Conservation (phyloP, 2,797 vertebrate species). For the Halcyon smyrnensis region DNA sequence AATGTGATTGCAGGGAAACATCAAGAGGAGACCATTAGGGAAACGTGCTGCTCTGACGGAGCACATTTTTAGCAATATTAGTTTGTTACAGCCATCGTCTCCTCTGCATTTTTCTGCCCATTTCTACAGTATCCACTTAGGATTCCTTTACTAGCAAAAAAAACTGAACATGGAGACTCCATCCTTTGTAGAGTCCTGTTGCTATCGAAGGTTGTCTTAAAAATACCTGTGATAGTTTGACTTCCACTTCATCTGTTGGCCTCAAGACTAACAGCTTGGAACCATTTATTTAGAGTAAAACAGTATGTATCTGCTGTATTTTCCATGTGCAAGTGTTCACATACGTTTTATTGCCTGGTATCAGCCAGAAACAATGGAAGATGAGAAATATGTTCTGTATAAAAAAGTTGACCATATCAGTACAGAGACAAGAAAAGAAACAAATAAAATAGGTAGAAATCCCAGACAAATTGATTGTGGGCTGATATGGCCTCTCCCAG, state of each 20-base stretch:
- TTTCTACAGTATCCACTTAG: neutral
- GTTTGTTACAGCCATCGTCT: neutral
- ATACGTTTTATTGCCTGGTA: neutral
- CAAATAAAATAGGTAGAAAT: neutral
- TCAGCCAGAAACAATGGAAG: neutral
- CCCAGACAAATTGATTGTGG: neutral
- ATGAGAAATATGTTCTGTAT: neutral
- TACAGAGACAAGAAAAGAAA: neutral
- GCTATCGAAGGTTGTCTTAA: neutral
- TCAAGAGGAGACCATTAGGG: neutral
- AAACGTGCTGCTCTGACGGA: neutral
- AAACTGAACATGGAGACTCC: accelerated
- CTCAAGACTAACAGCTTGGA: neutral
- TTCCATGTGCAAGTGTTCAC: neutral
- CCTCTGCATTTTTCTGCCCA: neutral
- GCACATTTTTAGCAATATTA: neutral
- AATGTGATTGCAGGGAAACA: neutral
- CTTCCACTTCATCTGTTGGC: neutral
- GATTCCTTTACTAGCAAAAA: neutral
- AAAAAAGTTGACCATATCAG: neutral
- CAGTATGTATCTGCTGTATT: neutral
- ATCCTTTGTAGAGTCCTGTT: neutral
- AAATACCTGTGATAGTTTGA: neutral
- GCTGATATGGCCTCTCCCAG: neutral
- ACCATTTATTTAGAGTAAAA: neutral